Evolutionary conservation across 1,140 invertebrate genomes (phyloP).

Genomic region (Ips typographus): DNA sequence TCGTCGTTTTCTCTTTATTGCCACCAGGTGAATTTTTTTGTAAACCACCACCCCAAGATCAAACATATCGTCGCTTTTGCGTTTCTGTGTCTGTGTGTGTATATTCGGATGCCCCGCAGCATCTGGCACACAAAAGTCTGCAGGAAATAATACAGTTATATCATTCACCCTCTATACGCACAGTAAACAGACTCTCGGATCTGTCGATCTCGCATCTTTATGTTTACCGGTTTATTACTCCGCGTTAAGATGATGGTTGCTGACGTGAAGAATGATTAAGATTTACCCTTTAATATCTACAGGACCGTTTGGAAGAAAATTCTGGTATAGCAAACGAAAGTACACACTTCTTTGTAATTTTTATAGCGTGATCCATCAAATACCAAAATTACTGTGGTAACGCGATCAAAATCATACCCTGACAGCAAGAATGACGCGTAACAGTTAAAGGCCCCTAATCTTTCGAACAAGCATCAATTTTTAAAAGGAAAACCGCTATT

Average conservation of each 20-base stretch:
- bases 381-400: neutral
- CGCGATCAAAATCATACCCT: slow-evolving; percentile 6
- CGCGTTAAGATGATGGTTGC: slow-evolving; percentile 38
- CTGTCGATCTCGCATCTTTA: slow-evolving; percentile 42
- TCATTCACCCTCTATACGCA: slow-evolving; percentile 19
- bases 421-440: slow-evolving; percentile 5
- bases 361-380: slow-evolving; percentile 1
- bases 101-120: slow-evolving; percentile 26
- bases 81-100: slow-evolving; percentile 8
- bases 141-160: slow-evolving; percentile 37
- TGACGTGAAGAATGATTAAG: slow-evolving; percentile 29
- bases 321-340: no score
- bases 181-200: slow-evolving; percentile 28
- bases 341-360: slow-evolving; percentile 2
- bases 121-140: slow-evolving; percentile 32
- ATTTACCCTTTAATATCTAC: neutral
- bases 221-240: slow-evolving; percentile 41
- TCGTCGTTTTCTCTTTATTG: neutral
- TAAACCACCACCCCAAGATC: neutral
- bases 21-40: neutral
- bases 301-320: neutral
- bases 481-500: neutral
- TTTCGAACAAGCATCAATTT: neutral
- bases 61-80: neutral
- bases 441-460: slow-evolving; percentile 4